Conservation (phyloP, 2,797 vertebrate genomes). For the Tympanoctomys barrerae region DNA sequence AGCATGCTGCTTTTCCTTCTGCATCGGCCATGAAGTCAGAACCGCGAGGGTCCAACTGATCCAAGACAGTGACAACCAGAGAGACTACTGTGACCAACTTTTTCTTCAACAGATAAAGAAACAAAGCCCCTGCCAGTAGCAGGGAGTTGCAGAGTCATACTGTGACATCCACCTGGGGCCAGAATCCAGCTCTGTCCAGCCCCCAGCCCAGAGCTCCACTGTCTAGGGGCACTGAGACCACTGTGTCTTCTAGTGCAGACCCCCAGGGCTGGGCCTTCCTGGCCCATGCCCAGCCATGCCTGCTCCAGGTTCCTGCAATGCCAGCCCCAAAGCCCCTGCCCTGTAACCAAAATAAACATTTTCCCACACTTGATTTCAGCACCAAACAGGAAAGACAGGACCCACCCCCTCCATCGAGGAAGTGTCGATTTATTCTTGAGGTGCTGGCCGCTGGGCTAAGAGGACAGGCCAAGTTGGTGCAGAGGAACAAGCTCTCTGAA, state of each 20-base stretch:
- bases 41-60: background rate
- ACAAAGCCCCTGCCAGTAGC: background rate
- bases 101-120: background rate
- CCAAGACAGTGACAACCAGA: background rate
- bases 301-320: too few species aligned
- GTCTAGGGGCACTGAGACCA: accelerated
- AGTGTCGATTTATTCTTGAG: slow-evolving; percentile 25
- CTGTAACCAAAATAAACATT: slow-evolving; percentile 24
- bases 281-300: accelerated
- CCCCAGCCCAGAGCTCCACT: accelerated
- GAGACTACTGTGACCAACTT: background rate
- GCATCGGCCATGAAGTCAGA: background rate
- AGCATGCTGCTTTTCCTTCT: accelerated
- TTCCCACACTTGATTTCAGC: slow-evolving; percentile 9
- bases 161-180: background rate
- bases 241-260: accelerated
- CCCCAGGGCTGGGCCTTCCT: background rate
- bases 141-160: background rate
- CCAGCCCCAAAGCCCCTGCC: accelerated
- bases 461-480: background rate
- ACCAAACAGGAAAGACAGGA: background rate
- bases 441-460: background rate
- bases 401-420: background rate
- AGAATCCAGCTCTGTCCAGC: background rate
- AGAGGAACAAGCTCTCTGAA: background rate